Evolutionary conservation across 2,113 vertebrate genomes (phyloP).

Genomic region (Sebastes schlegelii): DNA sequence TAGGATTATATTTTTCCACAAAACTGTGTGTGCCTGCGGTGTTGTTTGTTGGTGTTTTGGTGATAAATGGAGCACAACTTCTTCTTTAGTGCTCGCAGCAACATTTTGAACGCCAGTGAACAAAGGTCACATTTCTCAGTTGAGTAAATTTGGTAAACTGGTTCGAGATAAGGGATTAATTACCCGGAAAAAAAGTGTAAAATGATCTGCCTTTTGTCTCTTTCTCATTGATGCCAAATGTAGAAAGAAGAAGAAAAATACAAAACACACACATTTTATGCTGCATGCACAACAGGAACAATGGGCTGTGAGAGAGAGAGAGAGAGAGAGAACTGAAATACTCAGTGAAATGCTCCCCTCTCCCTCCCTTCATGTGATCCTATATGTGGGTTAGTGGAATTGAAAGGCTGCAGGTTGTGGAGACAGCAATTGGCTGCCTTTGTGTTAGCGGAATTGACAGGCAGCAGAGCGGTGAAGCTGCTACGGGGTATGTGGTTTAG

Average conservation of each 20-base stretch:
- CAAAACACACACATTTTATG: conserved; percentile 1
- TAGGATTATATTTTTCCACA: not conserved
- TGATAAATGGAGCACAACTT: not conserved
- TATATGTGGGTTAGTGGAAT: conserved; percentile 62
- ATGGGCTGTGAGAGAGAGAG: conserved; percentile 14
- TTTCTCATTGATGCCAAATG: conserved; percentile 45
- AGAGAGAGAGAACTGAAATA: conserved; percentile 9
- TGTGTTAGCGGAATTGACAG: conserved; percentile 74
- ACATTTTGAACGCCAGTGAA: conserved; percentile 6
- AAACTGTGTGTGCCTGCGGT: not conserved
- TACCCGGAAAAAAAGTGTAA: conserved; percentile 19
- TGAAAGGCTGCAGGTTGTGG: conserved; percentile 70
- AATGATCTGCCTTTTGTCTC: conserved; percentile 40
- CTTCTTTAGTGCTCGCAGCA: not conserved
- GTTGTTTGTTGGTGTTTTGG: not conserved
- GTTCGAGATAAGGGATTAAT: conserved; percentile 16
- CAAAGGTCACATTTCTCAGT: conserved; percentile 20
- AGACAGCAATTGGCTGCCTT: conserved; percentile 64
- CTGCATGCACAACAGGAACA: conserved; percentile 32
- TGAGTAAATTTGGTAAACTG: conserved; percentile 11
- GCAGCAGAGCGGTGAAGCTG: conserved; percentile 67
- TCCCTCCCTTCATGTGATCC: conserved; percentile 27
- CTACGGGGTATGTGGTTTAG: conserved; percentile 60
- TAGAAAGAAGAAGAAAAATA: conserved; percentile 18
- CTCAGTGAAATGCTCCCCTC: conserved; percentile 5